Base-by-base conservation (phyloP, 2,797 vertebrate species). In the Peromyscus aztecus region DNA sequence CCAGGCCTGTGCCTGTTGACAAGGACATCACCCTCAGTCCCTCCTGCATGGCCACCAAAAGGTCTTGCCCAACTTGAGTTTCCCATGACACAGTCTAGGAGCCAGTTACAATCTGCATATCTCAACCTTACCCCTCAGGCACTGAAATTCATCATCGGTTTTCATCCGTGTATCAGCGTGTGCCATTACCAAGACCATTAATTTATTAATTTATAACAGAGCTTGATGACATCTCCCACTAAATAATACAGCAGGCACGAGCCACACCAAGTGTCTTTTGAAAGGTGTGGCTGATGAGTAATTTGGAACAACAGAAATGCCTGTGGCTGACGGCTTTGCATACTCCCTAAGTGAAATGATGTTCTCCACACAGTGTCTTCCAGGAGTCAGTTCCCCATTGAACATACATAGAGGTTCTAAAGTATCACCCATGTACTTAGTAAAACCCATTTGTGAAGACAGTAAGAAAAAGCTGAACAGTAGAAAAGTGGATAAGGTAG, bases 111-210 rank as follows among this genome's bases (percentile, higher is more conserved):
- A 5, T 52, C 55, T 69, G 27, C 7, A 6, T 63, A 61, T 57
- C 65, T 90, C 59, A 94, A 29, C 24, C 57, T 90, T 34, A 69
- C 27, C 19, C 19, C 13, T 65, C 14, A 17, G 31, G 63, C 6
- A 67, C 61, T 93, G 31, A 95, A 96, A 94, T 93, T 65, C 49
- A 87, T 31, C 43, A 59, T 7, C 88, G 34, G 8, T 40, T 77
- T 91, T 85, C 83, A 85, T 67, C 83, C 52, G 63, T 78, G 10
- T 49, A 12, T 78, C 46, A 73, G 34, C 11, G 61, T 11, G 21
- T 27, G 9, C 37, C 52, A 17, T 82, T 46, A 89, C 6, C 34
- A 91, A 95, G 67, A 73, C 67, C 43, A 43, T 95, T 90, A 52
- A 27, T 43, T 85, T 43, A 43, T 95, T 90, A 57, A 27, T 43